phyloP scores from a whole-genome alignment of 2,113 vertebrate genomes.

The Xenotilapia longispinis region DNA sequence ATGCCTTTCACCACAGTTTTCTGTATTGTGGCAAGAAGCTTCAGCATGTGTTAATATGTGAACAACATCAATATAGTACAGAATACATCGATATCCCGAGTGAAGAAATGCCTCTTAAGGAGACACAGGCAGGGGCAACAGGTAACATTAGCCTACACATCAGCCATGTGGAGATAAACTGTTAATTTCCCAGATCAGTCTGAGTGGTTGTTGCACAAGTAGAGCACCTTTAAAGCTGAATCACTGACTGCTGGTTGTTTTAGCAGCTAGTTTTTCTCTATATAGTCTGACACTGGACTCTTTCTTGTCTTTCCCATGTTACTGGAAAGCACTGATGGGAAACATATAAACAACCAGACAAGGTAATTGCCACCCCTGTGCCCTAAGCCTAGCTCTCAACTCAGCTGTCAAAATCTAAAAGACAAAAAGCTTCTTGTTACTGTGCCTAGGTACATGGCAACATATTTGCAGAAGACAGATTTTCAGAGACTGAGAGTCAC shows the following conservation, averaged over 20 bases:
- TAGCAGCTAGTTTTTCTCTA: neutral
- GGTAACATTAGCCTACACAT: neutral
- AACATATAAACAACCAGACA: conserved; percentile 48
- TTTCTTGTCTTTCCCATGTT: conserved; percentile 29
- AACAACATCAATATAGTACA: neutral
- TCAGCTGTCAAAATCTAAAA: conserved; percentile 50
- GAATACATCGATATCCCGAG: neutral
- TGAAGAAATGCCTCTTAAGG: neutral
- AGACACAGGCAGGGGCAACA: neutral
- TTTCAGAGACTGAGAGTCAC: conserved; percentile 29
- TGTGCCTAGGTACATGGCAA: conserved; percentile 26
- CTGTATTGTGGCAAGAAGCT: neutral
- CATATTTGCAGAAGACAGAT: conserved; percentile 38
- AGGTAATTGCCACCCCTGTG: conserved; percentile 28
- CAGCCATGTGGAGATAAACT: neutral
- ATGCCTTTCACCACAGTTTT: neutral
- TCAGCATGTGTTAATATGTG: neutral
- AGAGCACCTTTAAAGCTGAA: conserved; percentile 1
- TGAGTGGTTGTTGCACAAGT: neutral
- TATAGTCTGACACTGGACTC: conserved; percentile 20
- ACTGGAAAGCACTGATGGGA: conserved; percentile 35
- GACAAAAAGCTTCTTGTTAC: conserved; percentile 51
- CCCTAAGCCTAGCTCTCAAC: conserved; percentile 38
- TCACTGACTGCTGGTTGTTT: conserved; percentile 5
- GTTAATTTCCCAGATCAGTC: conserved; percentile 9